These are phyloP conservation scores for Dolichomitus sp. DNA, from an alignment of 2,888 invertebrate genomes.

Conservation along the genomic window DNA sequence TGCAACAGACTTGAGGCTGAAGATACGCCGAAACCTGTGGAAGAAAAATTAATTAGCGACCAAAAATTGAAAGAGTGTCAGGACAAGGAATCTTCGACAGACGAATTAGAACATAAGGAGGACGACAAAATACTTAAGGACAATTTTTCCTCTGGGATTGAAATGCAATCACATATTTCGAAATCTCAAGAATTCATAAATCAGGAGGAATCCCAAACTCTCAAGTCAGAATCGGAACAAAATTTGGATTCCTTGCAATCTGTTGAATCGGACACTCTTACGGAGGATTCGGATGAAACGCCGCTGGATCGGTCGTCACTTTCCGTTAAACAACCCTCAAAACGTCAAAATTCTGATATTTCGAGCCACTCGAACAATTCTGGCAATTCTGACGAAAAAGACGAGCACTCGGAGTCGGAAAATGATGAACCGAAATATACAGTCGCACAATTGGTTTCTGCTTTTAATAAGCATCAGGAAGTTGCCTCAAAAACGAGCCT, in stretches of 20 bases:
- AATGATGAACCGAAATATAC: conserved; percentile 86
- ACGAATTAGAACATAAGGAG: conserved; percentile 10
- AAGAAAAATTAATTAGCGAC: conserved; percentile 7
- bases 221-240: conserved; percentile 78
- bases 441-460: conserved; percentile 86
- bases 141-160: neutral
- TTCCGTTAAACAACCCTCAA: conserved; percentile 75
- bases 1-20: conserved; percentile 13
- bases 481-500: conserved; percentile 85
- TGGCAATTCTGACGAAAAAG: conserved; percentile 82
- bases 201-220: conserved; percentile 66
- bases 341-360: conserved; percentile 81
- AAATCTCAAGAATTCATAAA: conserved; percentile 15
- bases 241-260: conserved; percentile 84
- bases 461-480: conserved; percentile 87
- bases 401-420: conserved; percentile 83
- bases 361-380: conserved; percentile 82
- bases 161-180: neutral
- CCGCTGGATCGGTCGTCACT: conserved; percentile 62
- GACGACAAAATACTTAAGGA: neutral
- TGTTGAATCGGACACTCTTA: conserved; percentile 83
- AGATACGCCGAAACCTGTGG: neutral
- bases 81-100: neutral
- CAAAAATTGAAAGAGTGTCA: conserved; percentile 21
- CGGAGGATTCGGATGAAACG: conserved; percentile 83